Evolutionary conservation across 2,113 vertebrate species (phyloP), one percentile per base, ranked within the genome.

Genomic region (Cochlearius cochlearius): DNA sequence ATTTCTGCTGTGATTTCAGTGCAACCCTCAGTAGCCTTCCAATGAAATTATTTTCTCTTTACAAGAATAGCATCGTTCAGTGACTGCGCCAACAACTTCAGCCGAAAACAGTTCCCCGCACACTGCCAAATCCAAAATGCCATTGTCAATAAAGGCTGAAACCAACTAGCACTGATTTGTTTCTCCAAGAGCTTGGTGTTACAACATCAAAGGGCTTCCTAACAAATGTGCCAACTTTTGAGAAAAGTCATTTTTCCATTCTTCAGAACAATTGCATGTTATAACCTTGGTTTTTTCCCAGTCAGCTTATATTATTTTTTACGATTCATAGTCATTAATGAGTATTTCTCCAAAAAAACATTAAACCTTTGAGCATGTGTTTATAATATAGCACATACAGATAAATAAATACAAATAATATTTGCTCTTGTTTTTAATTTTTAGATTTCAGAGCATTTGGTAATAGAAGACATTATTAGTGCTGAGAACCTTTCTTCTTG

Each of bases 121-220:
- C 9, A 5, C 34, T 85, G 85, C 73, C 89, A 97, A 93, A 87
- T 78, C 88, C 75, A 84, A 96, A 97, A 94, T 68, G 20, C 20
- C 25, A 77, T 39, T 79, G 62, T 64, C 49, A 58, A 52, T 74
- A 72, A 73, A 66, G 49, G 71, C 36, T 77, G 29, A 90, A 84
- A 83, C 25, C 39, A 91, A 36, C 52, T 50, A 78, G 36, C 49
- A 62, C 27, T 49, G 56, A 49, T 43, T 64, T 75, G 53, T 53
- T 93, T 78, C 85, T 75, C 34, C 27, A 53, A 72, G 62, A 58
- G 77, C 27, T 17, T 49, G 36, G 29, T 55, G 52, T 56, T 39
- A 75, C 11, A 53, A 30, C 20, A 86, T 52, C 45, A 55, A 56
- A 80, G 25, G 12, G 11, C 22, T 80, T 78, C 47, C 30, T 67